Base-by-base conservation (phyloP, 2,797 vertebrate genomes). In the Carapus acus region DNA sequence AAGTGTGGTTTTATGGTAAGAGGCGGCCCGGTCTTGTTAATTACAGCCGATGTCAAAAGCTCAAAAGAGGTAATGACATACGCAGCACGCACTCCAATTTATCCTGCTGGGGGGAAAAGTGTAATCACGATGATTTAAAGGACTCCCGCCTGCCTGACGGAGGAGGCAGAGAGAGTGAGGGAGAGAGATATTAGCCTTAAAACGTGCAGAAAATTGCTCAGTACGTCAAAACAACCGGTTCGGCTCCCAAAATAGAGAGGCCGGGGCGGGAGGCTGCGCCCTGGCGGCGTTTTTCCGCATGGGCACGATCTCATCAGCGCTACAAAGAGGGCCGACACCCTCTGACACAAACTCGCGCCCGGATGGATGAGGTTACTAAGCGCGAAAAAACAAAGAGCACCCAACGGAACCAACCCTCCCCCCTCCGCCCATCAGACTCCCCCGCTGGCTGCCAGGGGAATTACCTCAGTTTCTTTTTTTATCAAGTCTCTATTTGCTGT, bases 41-140 rank as follows among this genome's bases (percentile, higher is more conserved):
- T 8, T 2, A 46, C 43, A 49, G 31, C 42, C 68, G 61, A 76
- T 71, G 60, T 53, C 40, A 43, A 31, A n/a, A 19, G 43, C 42
- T 40, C 31, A 17, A 36, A 27, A 56, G 51, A 43, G 40, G 33
- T 66, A 76, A 80, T 74, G 62, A 53, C 68, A 60, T 12, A 52
- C 58, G 43, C 67, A 62, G 68, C 56, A 43, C 58, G 71, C 4
- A 17, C 16, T 9, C 13, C 19, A 29, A 33, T 74, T 59, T 51
- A 54, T 54, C 62, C 52, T 58, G 53, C 64, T 50, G 67, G 46
- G 62, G n/a, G 52, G 65, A 59, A 58, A 64, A 77, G 49, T 74
- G 47, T 58, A 63, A 73, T 62, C 49, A 67, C 40, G 33, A 20
- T 65, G 27, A 64, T 51, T 57, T 14, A 33, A 38, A 39, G 36